A percentile compares a stretch with the other conserved stretches of the same genome.
Conservation (phyloP, 2,113 vertebrate species). For the Thunnus thynnus region DNA sequence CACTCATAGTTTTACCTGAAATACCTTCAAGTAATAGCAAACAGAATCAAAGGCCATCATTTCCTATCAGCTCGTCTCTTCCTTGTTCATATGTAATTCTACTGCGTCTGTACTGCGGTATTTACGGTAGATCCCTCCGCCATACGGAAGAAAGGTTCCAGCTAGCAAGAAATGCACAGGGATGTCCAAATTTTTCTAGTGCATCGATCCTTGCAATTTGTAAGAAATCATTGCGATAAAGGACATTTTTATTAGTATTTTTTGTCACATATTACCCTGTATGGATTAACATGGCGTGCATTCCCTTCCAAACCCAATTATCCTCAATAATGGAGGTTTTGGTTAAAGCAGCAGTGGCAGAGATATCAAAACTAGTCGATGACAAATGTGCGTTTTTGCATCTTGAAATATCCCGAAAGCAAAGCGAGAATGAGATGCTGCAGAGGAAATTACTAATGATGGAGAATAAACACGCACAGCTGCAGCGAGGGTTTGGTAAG, state of each 20-base stretch:
- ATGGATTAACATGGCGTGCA: slow-evolving; percentile 74
- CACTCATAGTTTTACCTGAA: not conserved
- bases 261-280: not conserved
- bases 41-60: not conserved
- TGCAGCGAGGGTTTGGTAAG: slow-evolving; percentile 75
- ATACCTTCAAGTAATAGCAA: accelerated
- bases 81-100: not conserved
- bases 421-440: slow-evolving; percentile 79
- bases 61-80: too few relatives aligned
- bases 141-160: slow-evolving; percentile 71
- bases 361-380: slow-evolving; percentile 83
- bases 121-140: slow-evolving; percentile 68
- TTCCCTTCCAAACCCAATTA: slow-evolving; percentile 79
- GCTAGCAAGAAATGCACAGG: slow-evolving; percentile 57
- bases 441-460: slow-evolving; percentile 72
- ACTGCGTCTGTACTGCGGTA: not conserved
- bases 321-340: slow-evolving; percentile 83
- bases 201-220: slow-evolving; percentile 26
- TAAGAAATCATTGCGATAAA: not conserved
- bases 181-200: slow-evolving; percentile 48
- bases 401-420: slow-evolving; percentile 76
- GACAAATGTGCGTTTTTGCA: slow-evolving; percentile 81
- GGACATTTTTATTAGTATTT: not conserved
- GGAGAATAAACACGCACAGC: slow-evolving; percentile 72
- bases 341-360: slow-evolving; percentile 79